Evolutionary conservation across 2,888 invertebrate genomes (phyloP).

Genomic region (Adela reaumurella): DNA sequence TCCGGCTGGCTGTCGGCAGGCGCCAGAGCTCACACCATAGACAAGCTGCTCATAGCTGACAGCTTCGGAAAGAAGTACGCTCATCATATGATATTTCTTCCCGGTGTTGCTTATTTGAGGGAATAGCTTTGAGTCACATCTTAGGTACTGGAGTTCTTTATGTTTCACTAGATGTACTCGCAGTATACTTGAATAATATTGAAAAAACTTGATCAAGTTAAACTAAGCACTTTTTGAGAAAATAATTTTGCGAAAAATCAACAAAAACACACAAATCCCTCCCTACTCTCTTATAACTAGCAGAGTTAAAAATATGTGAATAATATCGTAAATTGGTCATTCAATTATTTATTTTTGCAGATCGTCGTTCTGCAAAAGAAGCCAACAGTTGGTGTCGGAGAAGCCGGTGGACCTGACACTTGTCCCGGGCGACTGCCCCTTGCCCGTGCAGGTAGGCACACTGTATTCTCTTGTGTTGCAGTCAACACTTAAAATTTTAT

Average conservation of each 20-base stretch:
- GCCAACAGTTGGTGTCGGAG: conserved; percentile 69
- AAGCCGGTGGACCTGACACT: conserved; percentile 69
- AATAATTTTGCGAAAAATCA: no score
- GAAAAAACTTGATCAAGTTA: background rate
- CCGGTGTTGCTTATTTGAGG: no score
- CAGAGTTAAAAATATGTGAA: no score
- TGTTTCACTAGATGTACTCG: no score
- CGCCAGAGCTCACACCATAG: conserved; percentile 72
- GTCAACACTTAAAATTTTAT: no score
- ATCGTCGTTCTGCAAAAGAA: conserved; percentile 76
- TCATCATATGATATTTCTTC: no score
- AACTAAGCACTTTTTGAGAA: no score
- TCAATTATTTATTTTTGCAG: conserved; percentile 44
- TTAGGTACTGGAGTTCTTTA: no score
- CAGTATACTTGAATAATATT: background rate
- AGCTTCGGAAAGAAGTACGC: conserved; percentile 83
- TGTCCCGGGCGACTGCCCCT: conserved; percentile 73
- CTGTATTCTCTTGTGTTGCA: background rate
- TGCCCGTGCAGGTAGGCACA: conserved; percentile 22
- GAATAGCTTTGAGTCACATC: no score
- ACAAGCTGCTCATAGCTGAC: conserved; percentile 79
- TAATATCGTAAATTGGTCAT: no score
- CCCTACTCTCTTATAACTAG: no score
- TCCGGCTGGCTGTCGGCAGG: conserved; percentile 89
- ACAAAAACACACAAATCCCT: no score